Evolutionary conservation across 1,140 invertebrate species (phyloP).

Genomic region (Dendrolimus kikuchii): DNA sequence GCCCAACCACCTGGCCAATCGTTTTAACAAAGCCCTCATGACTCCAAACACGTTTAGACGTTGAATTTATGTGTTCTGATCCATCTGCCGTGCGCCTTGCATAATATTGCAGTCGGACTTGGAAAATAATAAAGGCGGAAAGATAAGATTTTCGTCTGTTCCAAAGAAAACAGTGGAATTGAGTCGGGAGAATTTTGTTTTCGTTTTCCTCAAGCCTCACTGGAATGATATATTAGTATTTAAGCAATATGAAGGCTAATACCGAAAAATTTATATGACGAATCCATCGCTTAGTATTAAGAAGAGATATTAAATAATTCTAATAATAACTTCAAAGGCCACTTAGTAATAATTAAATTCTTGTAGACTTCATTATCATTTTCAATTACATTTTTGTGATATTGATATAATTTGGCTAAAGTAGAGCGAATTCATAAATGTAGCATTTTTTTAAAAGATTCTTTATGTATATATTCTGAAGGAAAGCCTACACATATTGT

Average conservation of each 20-base stretch:
- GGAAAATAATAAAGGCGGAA: conserved; percentile 60
- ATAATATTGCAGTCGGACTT: conserved; percentile 61
- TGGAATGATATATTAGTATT: conserved; percentile 28
- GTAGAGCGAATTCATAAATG: no score
- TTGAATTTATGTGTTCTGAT: conserved; percentile 65
- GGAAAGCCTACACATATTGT: no score
- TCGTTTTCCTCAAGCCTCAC: conserved; percentile 39
- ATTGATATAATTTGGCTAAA: no score
- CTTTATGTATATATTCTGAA: no score
- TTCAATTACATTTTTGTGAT: no score
- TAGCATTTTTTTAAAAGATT: no score
- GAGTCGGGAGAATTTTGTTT: conserved; percentile 56
- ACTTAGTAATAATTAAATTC: no score
- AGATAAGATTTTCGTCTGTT: conserved; percentile 60
- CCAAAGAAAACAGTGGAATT: conserved; percentile 43
- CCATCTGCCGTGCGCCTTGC: conserved; percentile 54
- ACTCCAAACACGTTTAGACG: conserved; percentile 59
- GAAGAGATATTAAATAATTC: neutral
- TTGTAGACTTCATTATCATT: no score
- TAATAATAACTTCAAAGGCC: no score
- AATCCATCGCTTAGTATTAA: neutral
- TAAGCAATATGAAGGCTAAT: conserved; percentile 16
- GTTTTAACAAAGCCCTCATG: conserved; percentile 32
- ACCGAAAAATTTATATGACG: conserved; percentile 3
- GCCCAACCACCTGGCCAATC: conserved; percentile 31